Percentiles rank a stretch among this genome's conserved stretches.
Evolutionary conservation across 2,888 invertebrate species (phyloP).

Genomic region (Melinaea menophilus): DNA sequence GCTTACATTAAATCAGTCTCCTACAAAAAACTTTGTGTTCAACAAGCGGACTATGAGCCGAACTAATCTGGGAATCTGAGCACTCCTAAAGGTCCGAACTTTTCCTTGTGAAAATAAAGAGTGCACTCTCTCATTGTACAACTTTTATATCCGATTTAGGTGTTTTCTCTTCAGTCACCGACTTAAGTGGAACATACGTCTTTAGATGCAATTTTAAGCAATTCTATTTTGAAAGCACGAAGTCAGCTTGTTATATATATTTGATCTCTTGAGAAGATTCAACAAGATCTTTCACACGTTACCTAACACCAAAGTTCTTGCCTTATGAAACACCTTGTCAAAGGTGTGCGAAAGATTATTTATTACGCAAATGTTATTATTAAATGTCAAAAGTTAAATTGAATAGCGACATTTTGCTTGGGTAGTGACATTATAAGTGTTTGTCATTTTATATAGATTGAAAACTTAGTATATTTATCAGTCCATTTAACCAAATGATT

Average conservation of each 20-base stretch:
- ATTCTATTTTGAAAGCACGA: slow-evolving; percentile 18
- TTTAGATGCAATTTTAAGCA: slow-evolving; percentile 13
- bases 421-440: slow-evolving; percentile 22
- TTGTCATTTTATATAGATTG: slow-evolving; percentile 20
- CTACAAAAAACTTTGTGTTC: slow-evolving; percentile 50
- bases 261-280: slow-evolving; percentile 9
- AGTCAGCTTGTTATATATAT: slow-evolving; percentile 15
- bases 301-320: slow-evolving; percentile 4
- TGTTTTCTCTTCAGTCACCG: slow-evolving; percentile 25
- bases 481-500: slow-evolving; percentile 60
- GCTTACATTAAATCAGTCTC: slow-evolving; percentile 35
- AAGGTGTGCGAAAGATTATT: slow-evolving; percentile 11
- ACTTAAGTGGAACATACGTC: slow-evolving; percentile 21
- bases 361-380: slow-evolving; percentile 15
- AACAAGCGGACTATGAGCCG: slow-evolving; percentile 53
- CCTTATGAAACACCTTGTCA: slow-evolving; percentile 10
- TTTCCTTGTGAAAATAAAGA: slow-evolving; percentile 50
- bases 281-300: slow-evolving; percentile 9
- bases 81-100: slow-evolving; percentile 53
- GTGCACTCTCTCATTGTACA: slow-evolving; percentile 45
- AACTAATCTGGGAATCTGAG: slow-evolving; percentile 58
- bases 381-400: slow-evolving; percentile 27
- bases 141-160: slow-evolving; percentile 48
- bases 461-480: slow-evolving; percentile 44
- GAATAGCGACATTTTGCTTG: slow-evolving; percentile 24